Evolutionary conservation across 2,797 vertebrate genomes (phyloP).

Genomic region (Petrocephalus schoutedeni): DNA sequence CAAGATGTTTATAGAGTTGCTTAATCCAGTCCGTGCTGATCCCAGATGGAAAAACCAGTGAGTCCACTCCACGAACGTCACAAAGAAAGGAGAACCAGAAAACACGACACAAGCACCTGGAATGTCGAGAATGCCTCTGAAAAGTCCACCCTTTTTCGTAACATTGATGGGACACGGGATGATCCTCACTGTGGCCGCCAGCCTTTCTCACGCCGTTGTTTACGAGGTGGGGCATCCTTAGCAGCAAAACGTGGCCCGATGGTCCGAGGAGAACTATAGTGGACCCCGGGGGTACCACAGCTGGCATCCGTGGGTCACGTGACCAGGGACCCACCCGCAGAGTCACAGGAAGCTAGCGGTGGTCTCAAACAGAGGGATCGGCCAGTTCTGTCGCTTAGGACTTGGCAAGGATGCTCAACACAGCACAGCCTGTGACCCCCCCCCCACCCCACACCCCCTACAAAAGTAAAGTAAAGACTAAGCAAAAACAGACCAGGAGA

Average conservation of each 20-base stretch:
- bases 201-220: not conserved
- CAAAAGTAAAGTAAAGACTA: constrained; percentile 35
- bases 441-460: not conserved
- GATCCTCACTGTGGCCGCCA: not conserved
- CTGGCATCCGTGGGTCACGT: constrained; percentile 9
- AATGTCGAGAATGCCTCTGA: not conserved
- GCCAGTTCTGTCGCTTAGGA: constrained; percentile 37
- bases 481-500: constrained; percentile 44
- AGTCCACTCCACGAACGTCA: constrained; percentile 39
- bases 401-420: constrained; percentile 41
- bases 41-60: not conserved
- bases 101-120: not conserved
- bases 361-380: constrained; percentile 24
- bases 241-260: constrained; percentile 51
- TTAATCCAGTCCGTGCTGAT: not conserved
- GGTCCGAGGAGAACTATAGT: constrained; percentile 57
- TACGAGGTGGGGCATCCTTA: constrained; percentile 31
- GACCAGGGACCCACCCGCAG: constrained; percentile 35
- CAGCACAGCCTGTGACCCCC: constrained; percentile 39
- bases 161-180: not conserved
- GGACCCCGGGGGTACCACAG: constrained; percentile 42
- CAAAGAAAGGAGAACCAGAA: not conserved
- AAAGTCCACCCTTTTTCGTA: not conserved
- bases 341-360: constrained; percentile 37
- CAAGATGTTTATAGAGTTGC: not conserved